Conservation (phyloP, 2,888 invertebrate genomes). For the Spodoptera littoralis region DNA sequence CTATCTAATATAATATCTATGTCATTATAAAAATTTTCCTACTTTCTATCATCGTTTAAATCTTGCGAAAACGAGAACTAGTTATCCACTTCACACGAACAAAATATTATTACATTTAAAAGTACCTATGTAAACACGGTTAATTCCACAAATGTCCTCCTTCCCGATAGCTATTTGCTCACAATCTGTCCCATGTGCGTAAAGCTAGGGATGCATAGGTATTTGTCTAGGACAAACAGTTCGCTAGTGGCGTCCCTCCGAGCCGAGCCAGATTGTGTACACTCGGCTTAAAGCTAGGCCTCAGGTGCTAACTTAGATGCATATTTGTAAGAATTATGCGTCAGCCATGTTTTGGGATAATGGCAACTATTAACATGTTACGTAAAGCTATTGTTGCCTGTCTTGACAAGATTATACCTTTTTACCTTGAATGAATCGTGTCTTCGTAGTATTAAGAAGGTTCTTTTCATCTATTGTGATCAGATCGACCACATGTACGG, state of each 20-base stretch:
- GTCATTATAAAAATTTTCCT: too few relatives aligned
- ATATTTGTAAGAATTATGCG: constrained; percentile 51
- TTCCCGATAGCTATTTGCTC: constrained; percentile 41
- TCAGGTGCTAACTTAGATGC: constrained; percentile 51
- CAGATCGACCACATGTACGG: too few relatives aligned
- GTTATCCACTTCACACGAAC: too few relatives aligned
- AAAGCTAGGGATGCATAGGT: constrained; percentile 49
- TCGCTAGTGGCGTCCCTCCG: constrained; percentile 46
- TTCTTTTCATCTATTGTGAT: too few relatives aligned
- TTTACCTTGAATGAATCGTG: too few relatives aligned
- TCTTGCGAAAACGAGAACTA: too few relatives aligned
- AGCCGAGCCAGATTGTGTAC: constrained; percentile 49
- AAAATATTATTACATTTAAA: background rate
- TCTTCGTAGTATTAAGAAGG: too few relatives aligned
- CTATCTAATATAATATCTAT: too few relatives aligned
- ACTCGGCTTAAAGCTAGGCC: constrained; percentile 44
- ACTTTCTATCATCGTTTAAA: too few relatives aligned
- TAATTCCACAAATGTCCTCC: constrained; percentile 26
- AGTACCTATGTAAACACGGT: background rate
- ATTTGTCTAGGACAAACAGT: constrained; percentile 58
- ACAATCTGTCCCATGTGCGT: constrained; percentile 44
- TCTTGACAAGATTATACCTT: background rate
- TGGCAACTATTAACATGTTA: background rate
- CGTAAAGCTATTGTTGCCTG: background rate
- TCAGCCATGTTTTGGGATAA: background rate